phyloP scores from a whole-genome alignment of 2,113 vertebrate genomes.

The Setophaga kirtlandii region DNA sequence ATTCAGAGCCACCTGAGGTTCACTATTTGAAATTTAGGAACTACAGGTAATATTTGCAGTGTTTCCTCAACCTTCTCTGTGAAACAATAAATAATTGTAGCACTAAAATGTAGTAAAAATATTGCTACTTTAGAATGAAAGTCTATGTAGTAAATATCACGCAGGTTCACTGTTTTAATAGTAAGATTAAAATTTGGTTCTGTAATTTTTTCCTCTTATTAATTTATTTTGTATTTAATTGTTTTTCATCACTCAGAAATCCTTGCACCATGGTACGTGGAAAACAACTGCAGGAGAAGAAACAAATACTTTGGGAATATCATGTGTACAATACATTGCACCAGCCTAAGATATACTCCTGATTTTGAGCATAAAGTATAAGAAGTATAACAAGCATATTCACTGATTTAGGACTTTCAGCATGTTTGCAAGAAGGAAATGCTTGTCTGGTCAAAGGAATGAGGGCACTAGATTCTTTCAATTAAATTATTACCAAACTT shows the following conservation, averaged over 20 bases:
- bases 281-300: not conserved
- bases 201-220: not conserved
- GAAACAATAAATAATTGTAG: not conserved
- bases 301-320: not conserved
- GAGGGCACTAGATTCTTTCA: not conserved
- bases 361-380: not conserved
- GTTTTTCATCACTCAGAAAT: not conserved
- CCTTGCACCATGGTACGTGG: not conserved
- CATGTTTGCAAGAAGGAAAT: not conserved
- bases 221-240: not conserved
- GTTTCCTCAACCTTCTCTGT: not conserved
- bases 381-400: not conserved
- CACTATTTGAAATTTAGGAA: conserved; percentile 9
- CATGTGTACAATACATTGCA: accelerated
- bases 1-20: not conserved
- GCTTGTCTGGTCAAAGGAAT: not conserved
- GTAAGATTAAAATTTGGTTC: not conserved
- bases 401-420: not conserved
- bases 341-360: not conserved
- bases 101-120: not conserved
- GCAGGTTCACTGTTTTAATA: not conserved
- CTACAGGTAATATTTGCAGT: not conserved
- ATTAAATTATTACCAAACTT: not conserved
- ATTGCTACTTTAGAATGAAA: not conserved
- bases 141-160: not conserved